A percentile compares a stretch with the other conserved stretches of the same genome.
These are phyloP conservation scores for Xenopus borealis DNA, from an alignment of 2,113 vertebrate genomes.

Conservation along the genomic window DNA sequence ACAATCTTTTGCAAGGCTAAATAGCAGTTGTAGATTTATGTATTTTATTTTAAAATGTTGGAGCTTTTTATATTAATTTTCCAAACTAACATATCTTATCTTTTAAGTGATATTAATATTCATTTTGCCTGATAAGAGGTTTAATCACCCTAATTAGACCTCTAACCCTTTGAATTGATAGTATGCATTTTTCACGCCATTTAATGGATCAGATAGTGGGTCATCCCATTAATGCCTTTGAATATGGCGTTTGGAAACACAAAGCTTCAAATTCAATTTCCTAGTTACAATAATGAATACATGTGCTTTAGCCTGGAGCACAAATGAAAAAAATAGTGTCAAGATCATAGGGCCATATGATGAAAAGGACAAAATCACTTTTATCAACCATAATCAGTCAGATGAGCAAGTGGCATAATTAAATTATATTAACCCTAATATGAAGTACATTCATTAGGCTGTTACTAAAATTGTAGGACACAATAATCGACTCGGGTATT, in stretches of 20 bases:
- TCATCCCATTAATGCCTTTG: background rate
- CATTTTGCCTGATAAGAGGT: background rate
- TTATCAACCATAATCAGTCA: background rate
- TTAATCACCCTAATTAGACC: slow-evolving; percentile 1
- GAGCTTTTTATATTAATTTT: no score
- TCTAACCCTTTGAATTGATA: background rate
- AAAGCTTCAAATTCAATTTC: background rate
- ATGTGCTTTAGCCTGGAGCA: background rate
- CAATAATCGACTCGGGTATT: background rate
- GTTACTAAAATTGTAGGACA: background rate
- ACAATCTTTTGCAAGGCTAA: background rate
- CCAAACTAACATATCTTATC: background rate
- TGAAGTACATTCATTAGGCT: slow-evolving; percentile 2
- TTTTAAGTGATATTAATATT: slow-evolving; percentile 3
- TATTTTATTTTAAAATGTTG: no score
- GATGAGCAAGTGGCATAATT: slow-evolving; percentile 1
- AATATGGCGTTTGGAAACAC: background rate
- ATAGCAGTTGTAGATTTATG: no score
- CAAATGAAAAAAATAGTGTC: slow-evolving; percentile 4
- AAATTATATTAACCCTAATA: background rate
- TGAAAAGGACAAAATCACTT: slow-evolving; percentile 5
- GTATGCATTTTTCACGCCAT: background rate
- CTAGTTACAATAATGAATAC: slow-evolving; percentile 10
- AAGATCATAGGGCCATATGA: background rate
- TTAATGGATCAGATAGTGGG: background rate